Evolutionary conservation across 2,113 vertebrate genomes (phyloP).

Genomic region (Recurvirostra avosetta): DNA sequence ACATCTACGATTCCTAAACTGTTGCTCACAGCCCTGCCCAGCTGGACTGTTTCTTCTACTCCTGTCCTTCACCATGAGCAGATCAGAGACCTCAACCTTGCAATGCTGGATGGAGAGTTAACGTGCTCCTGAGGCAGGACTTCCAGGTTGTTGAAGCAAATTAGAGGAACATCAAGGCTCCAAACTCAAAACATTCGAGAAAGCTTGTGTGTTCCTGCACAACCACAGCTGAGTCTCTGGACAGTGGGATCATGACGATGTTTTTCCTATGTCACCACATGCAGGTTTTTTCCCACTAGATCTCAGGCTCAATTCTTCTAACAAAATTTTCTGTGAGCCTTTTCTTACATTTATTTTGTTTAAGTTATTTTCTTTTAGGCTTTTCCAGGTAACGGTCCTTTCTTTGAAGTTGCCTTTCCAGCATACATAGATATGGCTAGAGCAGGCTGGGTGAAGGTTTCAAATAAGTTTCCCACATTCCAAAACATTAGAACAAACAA

Average conservation of each 20-base stretch:
- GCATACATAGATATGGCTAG: neutral
- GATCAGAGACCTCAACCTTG: neutral
- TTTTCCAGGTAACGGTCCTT: neutral
- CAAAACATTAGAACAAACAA: neutral
- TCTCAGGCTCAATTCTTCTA: neutral
- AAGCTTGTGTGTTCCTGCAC: neutral
- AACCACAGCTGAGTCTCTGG: neutral
- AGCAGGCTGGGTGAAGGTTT: neutral
- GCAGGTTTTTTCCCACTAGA: neutral
- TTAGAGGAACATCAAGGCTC: neutral
- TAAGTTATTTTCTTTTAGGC: neutral
- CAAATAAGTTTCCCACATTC: neutral
- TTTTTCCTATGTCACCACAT: neutral
- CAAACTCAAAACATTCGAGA: accelerated
- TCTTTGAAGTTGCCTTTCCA: neutral
- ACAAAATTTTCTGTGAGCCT: neutral
- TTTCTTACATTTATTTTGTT: neutral
- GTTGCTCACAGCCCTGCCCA: neutral
- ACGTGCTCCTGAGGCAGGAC: neutral
- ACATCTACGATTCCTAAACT: neutral
- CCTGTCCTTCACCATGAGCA: neutral
- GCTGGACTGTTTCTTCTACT: neutral
- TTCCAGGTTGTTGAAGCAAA: neutral
- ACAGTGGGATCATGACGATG: accelerated
- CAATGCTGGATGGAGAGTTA: neutral